Conservation (phyloP, 2,113 vertebrate species). For the Dermatemys mawii region DNA sequence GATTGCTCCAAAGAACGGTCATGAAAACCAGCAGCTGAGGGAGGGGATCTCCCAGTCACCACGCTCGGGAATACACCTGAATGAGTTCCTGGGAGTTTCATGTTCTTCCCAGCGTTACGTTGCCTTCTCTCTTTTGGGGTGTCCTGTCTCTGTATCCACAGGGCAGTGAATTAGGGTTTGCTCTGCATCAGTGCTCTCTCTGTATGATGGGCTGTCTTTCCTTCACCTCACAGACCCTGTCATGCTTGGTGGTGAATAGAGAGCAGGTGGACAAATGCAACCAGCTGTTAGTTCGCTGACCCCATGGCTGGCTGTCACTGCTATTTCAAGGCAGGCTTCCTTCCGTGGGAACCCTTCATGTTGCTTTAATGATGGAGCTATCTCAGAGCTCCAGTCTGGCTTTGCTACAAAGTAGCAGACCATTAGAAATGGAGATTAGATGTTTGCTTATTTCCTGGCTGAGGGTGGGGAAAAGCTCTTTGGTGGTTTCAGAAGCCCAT, state of each 20-base stretch:
- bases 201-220: not conserved
- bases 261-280: fast-evolving
- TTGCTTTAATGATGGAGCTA: not conserved
- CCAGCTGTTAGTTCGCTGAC: not conserved
- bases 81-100: not conserved
- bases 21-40: not conserved
- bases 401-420: not conserved
- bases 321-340: not conserved
- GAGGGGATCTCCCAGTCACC: not conserved
- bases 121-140: not conserved
- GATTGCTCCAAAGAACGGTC: not conserved
- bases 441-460: not conserved
- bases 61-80: not conserved
- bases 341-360: not conserved
- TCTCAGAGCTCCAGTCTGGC: not conserved
- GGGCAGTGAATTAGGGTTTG: not conserved
- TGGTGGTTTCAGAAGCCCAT: not conserved
- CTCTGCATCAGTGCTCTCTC: not conserved
- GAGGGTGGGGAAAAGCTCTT: not conserved
- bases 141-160: not conserved
- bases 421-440: not conserved
- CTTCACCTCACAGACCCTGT: not conserved
- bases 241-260: not conserved
- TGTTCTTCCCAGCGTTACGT: not conserved
- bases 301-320: not conserved